phyloP scores from a whole-genome alignment of 2,888 invertebrate genomes.

The Lepidocyrtoides sp. region DNA sequence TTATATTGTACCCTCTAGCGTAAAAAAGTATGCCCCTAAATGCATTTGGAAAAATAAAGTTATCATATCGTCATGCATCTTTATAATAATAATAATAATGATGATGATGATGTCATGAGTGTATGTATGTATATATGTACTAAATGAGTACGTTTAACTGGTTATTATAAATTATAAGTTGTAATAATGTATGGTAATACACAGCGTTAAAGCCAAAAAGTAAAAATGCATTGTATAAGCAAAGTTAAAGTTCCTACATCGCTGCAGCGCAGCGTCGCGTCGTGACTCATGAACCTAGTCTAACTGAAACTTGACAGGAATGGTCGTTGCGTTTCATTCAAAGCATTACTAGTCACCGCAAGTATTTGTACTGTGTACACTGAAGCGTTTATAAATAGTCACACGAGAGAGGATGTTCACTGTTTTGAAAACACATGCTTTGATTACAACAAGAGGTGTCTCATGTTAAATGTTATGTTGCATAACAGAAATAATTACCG shows the following conservation, averaged over 20 bases:
- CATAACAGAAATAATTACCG: conserved; percentile 30
- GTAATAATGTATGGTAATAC: background rate
- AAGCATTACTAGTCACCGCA: too few relatives aligned
- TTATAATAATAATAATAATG: conserved; percentile 13
- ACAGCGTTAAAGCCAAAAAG: background rate
- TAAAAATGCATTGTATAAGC: background rate
- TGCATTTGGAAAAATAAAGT: background rate
- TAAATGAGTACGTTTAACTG: too few relatives aligned
- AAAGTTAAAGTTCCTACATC: conserved; percentile 44
- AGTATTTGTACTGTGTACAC: background rate
- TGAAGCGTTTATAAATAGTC: conserved; percentile 21
- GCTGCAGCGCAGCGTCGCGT: background rate
- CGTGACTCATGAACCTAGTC: conserved; percentile 44
- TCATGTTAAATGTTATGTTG: background rate
- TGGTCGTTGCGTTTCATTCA: background rate
- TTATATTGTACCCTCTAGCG: conserved; percentile 39
- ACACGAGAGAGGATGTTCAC: conserved; percentile 14
- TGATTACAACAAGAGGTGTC: background rate
- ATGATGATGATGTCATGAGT: conserved; percentile 37
- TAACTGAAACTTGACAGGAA: background rate
- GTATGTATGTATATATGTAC: background rate
- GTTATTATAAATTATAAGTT: too few relatives aligned
- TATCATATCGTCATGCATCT: conserved; percentile 39
- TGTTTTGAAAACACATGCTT: conserved; percentile 20
- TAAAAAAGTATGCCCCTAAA: conserved; percentile 14